Base-by-base conservation (phyloP, 2,797 vertebrate genomes). In the Geotrypetes seraphini region DNA sequence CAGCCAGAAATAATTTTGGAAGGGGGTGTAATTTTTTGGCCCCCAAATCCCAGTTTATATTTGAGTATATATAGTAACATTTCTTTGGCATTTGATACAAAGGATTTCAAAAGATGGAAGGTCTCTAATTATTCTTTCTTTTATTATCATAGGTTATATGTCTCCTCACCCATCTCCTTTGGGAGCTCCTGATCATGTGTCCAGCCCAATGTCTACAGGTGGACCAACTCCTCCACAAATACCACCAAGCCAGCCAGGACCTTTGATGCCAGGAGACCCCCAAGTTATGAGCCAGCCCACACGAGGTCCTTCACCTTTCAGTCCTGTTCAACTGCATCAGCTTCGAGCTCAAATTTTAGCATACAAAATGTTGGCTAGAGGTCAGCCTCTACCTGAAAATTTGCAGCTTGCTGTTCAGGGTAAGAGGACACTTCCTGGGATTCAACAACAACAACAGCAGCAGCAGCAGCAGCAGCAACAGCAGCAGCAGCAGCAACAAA, bases 321-420 rank as follows among this genome's bases (percentile, higher is more conserved):
- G 90, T 48, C 86, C 90, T 1, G 78, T 92, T 26, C 96, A 98
- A 60, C 78, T 99, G 44, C 96, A 99, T 75, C 96, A 99, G 69
- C 84, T 99, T 8, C 78, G 96, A 34, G 94, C 96, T 64, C 96
- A 99, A 67, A 99, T 99, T 63, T 73, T 99, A 28, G 96, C 96
- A 28, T 99, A 97, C 55, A 99, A 99, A 71, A 95, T 99, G 79
- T 67, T 98, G 45, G 89, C 89, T 28, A 86, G 93, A 6, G 93
- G 92, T 39, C 96, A 98, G 38, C 91, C 91, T 12, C 77, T 99
- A 33, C 92, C 96, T 1, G 94, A 99, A 58, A 97, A 94, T 35
- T 84, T 99, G 29, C 96, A 97, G 47, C 85, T 99, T 50, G 96
- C 94, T 24, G 90, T 99, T 48, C 93, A 98, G 68, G 94, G 93